Evolutionary conservation across 2,113 vertebrate genomes (phyloP), one percentile per base, ranked within the genome.

Genomic region (Trogon surrucura): DNA sequence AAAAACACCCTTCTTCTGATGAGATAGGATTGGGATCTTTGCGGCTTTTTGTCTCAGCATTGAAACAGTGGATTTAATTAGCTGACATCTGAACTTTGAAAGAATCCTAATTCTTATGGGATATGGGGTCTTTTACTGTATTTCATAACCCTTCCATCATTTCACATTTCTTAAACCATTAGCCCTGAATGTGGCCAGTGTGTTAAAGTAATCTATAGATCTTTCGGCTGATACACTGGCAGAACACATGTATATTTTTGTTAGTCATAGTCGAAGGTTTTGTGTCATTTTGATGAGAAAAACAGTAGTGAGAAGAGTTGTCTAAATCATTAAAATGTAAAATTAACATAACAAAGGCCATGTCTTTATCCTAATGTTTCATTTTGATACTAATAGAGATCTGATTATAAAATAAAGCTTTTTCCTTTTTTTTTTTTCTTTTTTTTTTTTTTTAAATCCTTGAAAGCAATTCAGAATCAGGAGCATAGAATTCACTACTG

Each of bases 11-110:
- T 80, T 86, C 61, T 93, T 94, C 74, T 93, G 91, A 94, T 88
- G 93, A 96, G 86, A 95, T 79, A 93, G 88, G 85, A 91, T 64
- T 96, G 94, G 85, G 60, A 95, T 95, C 85, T 96, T 88, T 94
- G 89, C 80, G 61, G 73, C 60, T 96, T 97, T 98, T 96, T 97
- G 93, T 97, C 91, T 96, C 64, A 83, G 66, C 77, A 86, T 85
- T 96, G 92, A 95, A 81, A 93, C 51, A 89, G 30, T 82, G 85
- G 64, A 53, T 94, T 94, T 97, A 97, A 95, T 89, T 95, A 82
- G 85, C 30, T 96, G 93, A 93, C 91, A 96, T 95, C 8, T 95
- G 96, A 93, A 97, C 89, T 97, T 96, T 87, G 70, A 95, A 95
- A 95, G 80, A 88, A 96, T 92, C 20, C 9, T 73, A 96, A 96